A percentile compares a stretch with the other conserved stretches of the same genome.
Evolutionary conservation across 2,113 vertebrate genomes (phyloP).

Genomic region (Podarcis raffonei): DNA sequence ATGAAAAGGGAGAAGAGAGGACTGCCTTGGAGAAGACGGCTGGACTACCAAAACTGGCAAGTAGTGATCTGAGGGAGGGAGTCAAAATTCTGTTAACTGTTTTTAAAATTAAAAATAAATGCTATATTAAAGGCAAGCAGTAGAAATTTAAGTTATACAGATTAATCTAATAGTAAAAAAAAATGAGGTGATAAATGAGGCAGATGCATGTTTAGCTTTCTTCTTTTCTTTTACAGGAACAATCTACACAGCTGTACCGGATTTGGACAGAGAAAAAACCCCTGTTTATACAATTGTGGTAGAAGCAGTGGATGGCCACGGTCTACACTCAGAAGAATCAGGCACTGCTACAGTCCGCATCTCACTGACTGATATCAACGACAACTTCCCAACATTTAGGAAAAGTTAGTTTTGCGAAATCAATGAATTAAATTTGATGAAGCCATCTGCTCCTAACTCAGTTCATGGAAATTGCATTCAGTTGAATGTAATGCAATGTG

Average conservation of each 20-base stretch:
- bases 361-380: slow-evolving; percentile 85
- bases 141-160: not conserved
- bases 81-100: not conserved
- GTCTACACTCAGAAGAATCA: slow-evolving; percentile 67
- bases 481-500: not conserved
- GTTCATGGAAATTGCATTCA: not conserved
- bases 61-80: not conserved
- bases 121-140: not conserved
- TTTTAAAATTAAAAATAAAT: not conserved
- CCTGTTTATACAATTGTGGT: slow-evolving; percentile 83
- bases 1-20: not conserved
- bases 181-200: not conserved
- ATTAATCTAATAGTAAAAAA: not conserved
- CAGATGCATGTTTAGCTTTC: too few relatives aligned
- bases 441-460: too few relatives aligned
- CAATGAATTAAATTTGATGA: not conserved
- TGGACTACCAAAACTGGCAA: not conserved
- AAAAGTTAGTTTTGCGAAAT: slow-evolving; percentile 71
- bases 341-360: slow-evolving; percentile 86
- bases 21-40: not conserved
- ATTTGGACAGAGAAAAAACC: slow-evolving; percentile 86
- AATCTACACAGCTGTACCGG: slow-evolving; percentile 76
- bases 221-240: slow-evolving; percentile 60
- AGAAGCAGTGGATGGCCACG: slow-evolving; percentile 83
- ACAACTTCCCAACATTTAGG: slow-evolving; percentile 89